Evolutionary conservation across 2,113 vertebrate genomes (phyloP), one percentile per base, ranked within the genome.

Genomic region (Poecilia latipinna): DNA sequence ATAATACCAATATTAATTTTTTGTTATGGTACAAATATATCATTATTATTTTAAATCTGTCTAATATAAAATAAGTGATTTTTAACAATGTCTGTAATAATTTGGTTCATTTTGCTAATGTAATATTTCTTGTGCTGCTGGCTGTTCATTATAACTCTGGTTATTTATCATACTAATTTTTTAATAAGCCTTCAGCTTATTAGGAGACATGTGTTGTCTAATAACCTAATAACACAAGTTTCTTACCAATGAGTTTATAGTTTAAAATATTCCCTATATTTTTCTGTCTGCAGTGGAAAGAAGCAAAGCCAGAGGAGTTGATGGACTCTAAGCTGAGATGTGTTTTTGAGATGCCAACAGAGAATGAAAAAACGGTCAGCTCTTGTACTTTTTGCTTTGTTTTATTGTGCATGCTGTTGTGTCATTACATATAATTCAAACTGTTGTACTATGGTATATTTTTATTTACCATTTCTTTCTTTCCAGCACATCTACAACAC

Each of bases 261-360:
- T 28, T 68, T 3, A 54, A 54, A 54, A 54, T 19, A 10, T 24
- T 54, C 51, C 39, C 24, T 44, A 15, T 19, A 29, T 78, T 22
- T 75, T 22, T 31, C n/a, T 57, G 8, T 29, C 92, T 78, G 85
- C 57, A 99, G 98, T 99, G 98, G 98, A 99, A 99, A 95, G 98
- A 99, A 91, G 98, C 97, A 75, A 99, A 98, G 82, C 96, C 97
- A 0, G 98, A 99, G 72, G 98, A 99, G 82, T 95, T 99, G 89
- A 99, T 99, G 98, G 98, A 99, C 93, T 99, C 97, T 19, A 99
- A 99, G 93, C 96, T 99, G 95, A 95, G 97, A 91, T 99, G 98
- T 94, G 95, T 98, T 90, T 99, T 99, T 91, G 98, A 99, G 89
- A 94, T 99, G 90, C 98, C 98, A 44, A 90, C 90, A 65, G 98